Percentiles rank a stretch among this genome's conserved stretches.
These are phyloP conservation scores for Tachina grossa DNA, from an alignment of 2,888 invertebrate genomes.

Conservation along the genomic window DNA sequence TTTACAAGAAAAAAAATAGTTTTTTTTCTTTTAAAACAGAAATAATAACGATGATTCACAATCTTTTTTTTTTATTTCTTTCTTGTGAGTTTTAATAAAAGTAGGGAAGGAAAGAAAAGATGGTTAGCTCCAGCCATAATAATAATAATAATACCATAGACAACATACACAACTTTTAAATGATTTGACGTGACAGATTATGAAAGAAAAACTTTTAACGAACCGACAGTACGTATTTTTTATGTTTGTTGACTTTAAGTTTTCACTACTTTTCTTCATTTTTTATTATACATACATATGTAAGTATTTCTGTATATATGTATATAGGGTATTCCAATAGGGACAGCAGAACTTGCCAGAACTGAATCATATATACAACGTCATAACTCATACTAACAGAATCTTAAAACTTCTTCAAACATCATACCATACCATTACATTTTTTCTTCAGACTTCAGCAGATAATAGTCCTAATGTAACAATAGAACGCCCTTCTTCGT, in stretches of 20 bases:
- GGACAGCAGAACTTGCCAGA: no score
- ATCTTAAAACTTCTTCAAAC: no score
- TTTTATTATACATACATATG: no score
- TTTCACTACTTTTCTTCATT: constrained; percentile 4
- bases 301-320: no score
- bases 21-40: background rate
- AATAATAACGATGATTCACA: constrained; percentile 51
- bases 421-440: no score
- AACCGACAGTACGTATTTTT: constrained; percentile 72
- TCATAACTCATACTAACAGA: no score
- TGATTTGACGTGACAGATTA: constrained; percentile 82
- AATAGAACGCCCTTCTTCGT: no score
- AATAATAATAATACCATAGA: constrained; percentile 29
- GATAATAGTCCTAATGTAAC: no score
- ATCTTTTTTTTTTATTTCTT: background rate
- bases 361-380: no score
- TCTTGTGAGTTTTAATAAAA: constrained; percentile 2
- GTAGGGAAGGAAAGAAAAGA: constrained; percentile 22
- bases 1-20: background rate
- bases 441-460: no score
- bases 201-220: constrained; percentile 79
- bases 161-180: constrained; percentile 72
- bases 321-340: no score
- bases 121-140: constrained; percentile 29
- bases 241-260: constrained; percentile 22